phyloP scores from a whole-genome alignment of 2,888 invertebrate genomes.

The Hypolimnas misippus region DNA sequence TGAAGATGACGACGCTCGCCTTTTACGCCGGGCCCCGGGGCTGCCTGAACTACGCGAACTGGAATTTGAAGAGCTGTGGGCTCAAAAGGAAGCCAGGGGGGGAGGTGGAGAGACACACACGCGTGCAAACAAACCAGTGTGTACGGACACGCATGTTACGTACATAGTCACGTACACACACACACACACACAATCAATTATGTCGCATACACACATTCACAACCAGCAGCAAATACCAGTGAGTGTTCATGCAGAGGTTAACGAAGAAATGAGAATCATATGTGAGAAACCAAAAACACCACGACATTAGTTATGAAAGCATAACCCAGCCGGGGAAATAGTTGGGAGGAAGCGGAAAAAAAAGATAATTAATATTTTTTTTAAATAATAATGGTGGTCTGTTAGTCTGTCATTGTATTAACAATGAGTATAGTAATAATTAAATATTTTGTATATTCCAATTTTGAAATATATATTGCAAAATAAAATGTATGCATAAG shows the following conservation, averaged over 20 bases:
- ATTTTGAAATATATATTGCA: neutral
- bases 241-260: slow-evolving; percentile 66
- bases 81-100: slow-evolving; percentile 67
- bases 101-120: slow-evolving; percentile 52
- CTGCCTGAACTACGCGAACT: slow-evolving; percentile 81
- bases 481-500: too few relatives aligned
- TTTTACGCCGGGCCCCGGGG: slow-evolving; percentile 70
- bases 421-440: neutral
- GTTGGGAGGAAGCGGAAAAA: slow-evolving; percentile 59
- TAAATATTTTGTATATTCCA: neutral
- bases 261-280: slow-evolving; percentile 59
- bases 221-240: slow-evolving; percentile 55
- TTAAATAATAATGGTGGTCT: slow-evolving; percentile 14
- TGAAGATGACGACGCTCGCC: slow-evolving; percentile 74
- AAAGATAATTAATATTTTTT: slow-evolving; percentile 38
- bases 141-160: slow-evolving; percentile 40
- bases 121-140: slow-evolving; percentile 24
- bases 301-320: slow-evolving; percentile 73
- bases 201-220: slow-evolving; percentile 37
- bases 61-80: slow-evolving; percentile 83
- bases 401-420: slow-evolving; percentile 7
- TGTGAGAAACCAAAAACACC: slow-evolving; percentile 70
- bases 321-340: slow-evolving; percentile 63
- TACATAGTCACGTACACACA: slow-evolving; percentile 42
- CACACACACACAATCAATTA: slow-evolving; percentile 45